Conservation (phyloP, 2,888 invertebrate genomes). For the Dione vanillae region DNA sequence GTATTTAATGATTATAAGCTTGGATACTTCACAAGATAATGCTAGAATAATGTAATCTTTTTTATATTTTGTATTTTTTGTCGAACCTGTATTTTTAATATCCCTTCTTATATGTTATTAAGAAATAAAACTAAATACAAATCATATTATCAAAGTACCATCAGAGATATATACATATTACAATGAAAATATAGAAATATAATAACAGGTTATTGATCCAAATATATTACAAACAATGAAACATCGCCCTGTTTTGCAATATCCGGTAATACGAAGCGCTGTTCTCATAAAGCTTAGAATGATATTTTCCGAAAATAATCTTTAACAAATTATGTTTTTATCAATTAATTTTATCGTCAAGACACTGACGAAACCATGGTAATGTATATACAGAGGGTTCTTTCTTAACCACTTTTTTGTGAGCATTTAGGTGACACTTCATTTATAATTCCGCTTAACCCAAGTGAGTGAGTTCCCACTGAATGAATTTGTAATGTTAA, state of each 20-base stretch:
- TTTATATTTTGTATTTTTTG: neutral
- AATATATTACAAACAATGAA: conserved; percentile 36
- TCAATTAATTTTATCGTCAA: conserved; percentile 65
- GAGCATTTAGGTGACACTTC: conserved; percentile 76
- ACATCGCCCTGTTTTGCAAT: conserved; percentile 34
- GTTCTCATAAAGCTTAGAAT: conserved; percentile 24
- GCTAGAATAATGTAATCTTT: neutral
- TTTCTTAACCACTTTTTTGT: conserved; percentile 75
- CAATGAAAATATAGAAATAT: neutral
- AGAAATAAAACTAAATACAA: neutral
- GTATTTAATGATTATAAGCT: conserved; percentile 19
- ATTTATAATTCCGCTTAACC: conserved; percentile 83
- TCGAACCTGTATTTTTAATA: neutral
- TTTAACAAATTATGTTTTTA: conserved; percentile 60
- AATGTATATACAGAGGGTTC: conserved; percentile 62
- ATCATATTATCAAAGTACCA: neutral
- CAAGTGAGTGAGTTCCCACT: conserved; percentile 81
- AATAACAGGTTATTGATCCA: conserved; percentile 26
- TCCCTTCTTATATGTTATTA: neutral
- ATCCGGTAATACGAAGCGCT: conserved; percentile 32
- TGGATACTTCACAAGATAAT: neutral
- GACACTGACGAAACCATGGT: conserved; percentile 68
- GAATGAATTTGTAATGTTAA: conserved; percentile 82
- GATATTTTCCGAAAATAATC: conserved; percentile 59
- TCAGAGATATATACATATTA: neutral